A percentile compares a stretch with the other conserved stretches of the same genome.
phyloP scores from a whole-genome alignment of 2,113 vertebrate genomes.

The Psilopsiagon aurifrons region DNA sequence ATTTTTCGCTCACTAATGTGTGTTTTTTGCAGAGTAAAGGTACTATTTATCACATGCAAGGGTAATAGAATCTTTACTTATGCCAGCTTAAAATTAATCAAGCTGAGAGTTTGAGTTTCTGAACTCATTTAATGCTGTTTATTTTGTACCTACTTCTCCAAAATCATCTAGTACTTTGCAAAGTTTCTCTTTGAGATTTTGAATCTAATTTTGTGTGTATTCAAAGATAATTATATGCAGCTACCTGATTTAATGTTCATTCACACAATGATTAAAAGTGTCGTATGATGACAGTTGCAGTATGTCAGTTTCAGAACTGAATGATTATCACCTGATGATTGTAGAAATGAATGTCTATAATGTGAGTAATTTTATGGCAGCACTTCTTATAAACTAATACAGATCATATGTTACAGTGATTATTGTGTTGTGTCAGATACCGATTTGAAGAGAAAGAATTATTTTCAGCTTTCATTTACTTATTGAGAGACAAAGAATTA shows the following conservation, averaged over 20 bases:
- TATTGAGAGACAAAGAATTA: neutral
- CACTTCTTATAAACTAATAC: conserved; percentile 23
- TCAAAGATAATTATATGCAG: conserved; percentile 65
- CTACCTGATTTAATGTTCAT: conserved; percentile 66
- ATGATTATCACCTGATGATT: conserved; percentile 53
- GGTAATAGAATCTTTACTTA: neutral
- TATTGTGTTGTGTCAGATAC: conserved; percentile 49
- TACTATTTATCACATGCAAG: neutral
- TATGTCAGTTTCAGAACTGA: conserved; percentile 35
- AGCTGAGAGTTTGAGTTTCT: conserved; percentile 47
- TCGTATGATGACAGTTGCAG: conserved; percentile 43
- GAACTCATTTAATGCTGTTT: conserved; percentile 50
- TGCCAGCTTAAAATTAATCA: conserved; percentile 61
- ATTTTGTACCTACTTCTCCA: conserved; percentile 48
- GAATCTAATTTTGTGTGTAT: conserved; percentile 58
- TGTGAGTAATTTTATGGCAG: conserved; percentile 18
- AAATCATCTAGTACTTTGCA: conserved; percentile 42
- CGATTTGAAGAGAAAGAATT: conserved; percentile 24
- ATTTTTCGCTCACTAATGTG: neutral
- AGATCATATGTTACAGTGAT: conserved; percentile 18
- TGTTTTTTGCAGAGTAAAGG: neutral
- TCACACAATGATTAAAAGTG: conserved; percentile 55
- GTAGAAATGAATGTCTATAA: conserved; percentile 46
- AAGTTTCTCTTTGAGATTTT: conserved; percentile 63
- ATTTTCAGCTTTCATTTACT: conserved; percentile 8